phyloP scores from a whole-genome alignment of 2,888 invertebrate species.

The Tipula unca region DNA sequence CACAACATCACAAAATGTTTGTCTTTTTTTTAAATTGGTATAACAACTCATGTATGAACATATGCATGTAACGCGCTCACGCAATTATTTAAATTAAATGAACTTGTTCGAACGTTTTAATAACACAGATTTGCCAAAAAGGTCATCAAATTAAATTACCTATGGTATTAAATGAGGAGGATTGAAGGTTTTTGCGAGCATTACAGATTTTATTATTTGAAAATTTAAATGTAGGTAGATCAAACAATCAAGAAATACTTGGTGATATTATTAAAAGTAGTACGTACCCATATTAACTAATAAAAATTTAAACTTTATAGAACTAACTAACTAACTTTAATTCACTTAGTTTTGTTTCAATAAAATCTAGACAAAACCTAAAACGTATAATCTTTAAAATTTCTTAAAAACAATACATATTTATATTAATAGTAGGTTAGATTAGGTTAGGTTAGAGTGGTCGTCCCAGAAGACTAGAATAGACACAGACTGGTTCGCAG shows the following conservation, averaged over 20 bases:
- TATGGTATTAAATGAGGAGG: neutral
- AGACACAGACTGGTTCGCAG: no score
- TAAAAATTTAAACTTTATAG: no score
- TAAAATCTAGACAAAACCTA: no score
- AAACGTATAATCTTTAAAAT: no score
- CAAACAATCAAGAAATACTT: neutral
- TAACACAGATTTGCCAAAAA: neutral
- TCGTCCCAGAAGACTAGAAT: no score
- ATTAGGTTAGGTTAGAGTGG: no score
- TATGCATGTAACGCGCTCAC: constrained; percentile 3
- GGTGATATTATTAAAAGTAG: no score
- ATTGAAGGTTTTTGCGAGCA: neutral
- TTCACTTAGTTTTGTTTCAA: no score
- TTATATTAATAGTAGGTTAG: no score
- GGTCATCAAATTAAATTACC: neutral
- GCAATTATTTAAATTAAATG: neutral
- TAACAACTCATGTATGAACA: neutral
- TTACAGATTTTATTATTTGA: neutral
- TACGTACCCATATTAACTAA: no score
- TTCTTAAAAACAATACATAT: no score
- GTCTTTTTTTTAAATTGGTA: neutral
- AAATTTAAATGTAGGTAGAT: neutral
- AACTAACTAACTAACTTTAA: no score
- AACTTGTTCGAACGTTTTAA: neutral
- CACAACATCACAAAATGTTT: neutral